Percentiles rank a stretch among this genome's conserved stretches.
Conservation (phyloP, 2,113 vertebrate species). For the Cinclus cinclus region DNA sequence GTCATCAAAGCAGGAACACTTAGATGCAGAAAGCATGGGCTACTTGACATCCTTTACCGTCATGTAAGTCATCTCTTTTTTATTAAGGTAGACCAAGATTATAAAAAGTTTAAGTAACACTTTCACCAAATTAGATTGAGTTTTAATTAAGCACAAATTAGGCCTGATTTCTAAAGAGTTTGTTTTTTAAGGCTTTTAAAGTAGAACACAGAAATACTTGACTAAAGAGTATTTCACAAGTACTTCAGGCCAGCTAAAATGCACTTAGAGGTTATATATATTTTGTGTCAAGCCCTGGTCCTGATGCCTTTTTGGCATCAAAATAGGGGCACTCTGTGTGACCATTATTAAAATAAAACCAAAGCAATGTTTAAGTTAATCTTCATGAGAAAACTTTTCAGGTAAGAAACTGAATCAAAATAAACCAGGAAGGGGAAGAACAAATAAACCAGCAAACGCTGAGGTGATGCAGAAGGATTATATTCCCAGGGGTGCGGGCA, state of each 20-base stretch:
- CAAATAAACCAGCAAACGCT: background rate
- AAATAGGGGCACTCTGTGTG: background rate
- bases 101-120: background rate
- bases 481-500: background rate
- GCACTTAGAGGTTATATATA: accelerated
- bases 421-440: background rate
- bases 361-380: background rate
- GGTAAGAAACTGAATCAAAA: background rate
- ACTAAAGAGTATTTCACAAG: background rate
- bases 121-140: background rate
- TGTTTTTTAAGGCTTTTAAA: background rate
- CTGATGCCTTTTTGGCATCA: background rate
- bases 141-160: background rate
- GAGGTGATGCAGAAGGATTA: background rate
- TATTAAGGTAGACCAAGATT: background rate
- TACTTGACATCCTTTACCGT: background rate
- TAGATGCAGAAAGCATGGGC: background rate
- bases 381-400: background rate
- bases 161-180: background rate
- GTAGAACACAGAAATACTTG: accelerated
- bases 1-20: background rate
- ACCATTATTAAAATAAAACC: background rate
- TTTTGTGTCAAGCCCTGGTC: accelerated
- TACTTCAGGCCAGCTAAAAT: background rate
- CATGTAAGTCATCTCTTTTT: background rate